phyloP scores from a whole-genome alignment of 2,888 invertebrate genomes.

The Drosophila suboccidentalis region DNA sequence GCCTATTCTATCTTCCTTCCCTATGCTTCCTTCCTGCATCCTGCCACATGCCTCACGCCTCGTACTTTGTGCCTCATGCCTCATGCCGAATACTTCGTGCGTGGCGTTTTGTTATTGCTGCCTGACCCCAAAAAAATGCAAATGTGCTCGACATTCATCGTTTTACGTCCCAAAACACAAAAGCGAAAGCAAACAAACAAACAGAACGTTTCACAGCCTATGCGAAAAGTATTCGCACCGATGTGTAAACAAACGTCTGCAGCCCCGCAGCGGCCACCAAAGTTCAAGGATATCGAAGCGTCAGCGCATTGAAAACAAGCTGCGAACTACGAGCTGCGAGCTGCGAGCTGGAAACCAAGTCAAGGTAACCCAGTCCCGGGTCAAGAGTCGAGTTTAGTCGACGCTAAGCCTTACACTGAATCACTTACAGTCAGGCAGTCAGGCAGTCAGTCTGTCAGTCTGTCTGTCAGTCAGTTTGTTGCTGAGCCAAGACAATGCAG shows the following conservation, averaged over 20 bases:
- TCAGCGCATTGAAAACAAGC: slow-evolving; percentile 43
- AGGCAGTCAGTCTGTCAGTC: neutral
- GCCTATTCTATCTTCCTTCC: too few relatives aligned
- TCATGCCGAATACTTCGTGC: slow-evolving; percentile 5
- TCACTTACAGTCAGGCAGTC: slow-evolving; percentile 20
- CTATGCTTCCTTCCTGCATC: neutral
- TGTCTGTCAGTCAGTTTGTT: slow-evolving; percentile 8
- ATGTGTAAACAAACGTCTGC: slow-evolving; percentile 64
- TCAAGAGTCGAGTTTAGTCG: slow-evolving; percentile 44
- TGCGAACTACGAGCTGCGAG: slow-evolving; percentile 18
- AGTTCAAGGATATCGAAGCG: slow-evolving; percentile 68
- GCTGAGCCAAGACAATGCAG: slow-evolving; percentile 19
- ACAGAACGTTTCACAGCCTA: slow-evolving; percentile 35
- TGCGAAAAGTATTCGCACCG: slow-evolving; percentile 48
- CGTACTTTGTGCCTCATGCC: neutral
- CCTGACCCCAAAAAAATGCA: slow-evolving; percentile 59
- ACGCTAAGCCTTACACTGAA: slow-evolving; percentile 30
- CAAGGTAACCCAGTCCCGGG: slow-evolving; percentile 48
- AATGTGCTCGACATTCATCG: slow-evolving; percentile 54
- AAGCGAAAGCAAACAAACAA: slow-evolving; percentile 33
- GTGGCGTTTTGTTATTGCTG: slow-evolving; percentile 40
- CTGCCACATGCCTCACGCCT: neutral
- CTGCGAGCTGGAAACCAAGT: slow-evolving; percentile 42
- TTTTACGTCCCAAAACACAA: slow-evolving; percentile 50
- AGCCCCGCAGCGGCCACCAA: slow-evolving; percentile 7